These are phyloP conservation scores for Paramormyrops kingsleyae DNA, from an alignment of 2,113 vertebrate genomes.

Conservation along the genomic window DNA sequence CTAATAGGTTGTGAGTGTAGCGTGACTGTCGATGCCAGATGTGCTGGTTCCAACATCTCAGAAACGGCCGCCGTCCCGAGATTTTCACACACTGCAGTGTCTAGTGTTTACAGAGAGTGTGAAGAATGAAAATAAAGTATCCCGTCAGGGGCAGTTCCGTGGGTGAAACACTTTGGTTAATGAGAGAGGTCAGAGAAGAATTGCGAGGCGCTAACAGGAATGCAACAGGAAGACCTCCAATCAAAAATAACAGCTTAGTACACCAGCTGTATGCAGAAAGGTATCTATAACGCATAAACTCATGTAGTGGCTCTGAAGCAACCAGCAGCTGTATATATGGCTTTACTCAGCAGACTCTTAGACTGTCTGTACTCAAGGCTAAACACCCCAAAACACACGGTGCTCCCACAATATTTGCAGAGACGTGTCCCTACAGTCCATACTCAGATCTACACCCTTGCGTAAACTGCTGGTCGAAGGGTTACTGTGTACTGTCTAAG, in stretches of 20 bases:
- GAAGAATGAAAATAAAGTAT: neutral
- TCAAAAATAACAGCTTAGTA: neutral
- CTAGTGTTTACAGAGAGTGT: neutral
- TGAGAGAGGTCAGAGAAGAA: neutral
- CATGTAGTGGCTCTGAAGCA: neutral
- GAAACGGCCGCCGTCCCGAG: neutral
- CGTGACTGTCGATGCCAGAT: neutral
- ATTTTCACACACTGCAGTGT: neutral
- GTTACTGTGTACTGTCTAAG: neutral
- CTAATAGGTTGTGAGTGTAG: neutral
- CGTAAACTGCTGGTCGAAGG: neutral
- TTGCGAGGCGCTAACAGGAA: neutral
- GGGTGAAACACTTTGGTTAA: neutral
- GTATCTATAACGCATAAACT: neutral
- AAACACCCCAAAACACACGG: neutral
- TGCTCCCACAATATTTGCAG: neutral
- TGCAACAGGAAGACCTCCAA: neutral
- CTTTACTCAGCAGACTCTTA: neutral
- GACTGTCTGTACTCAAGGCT: neutral
- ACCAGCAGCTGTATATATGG: neutral
- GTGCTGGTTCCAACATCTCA: neutral
- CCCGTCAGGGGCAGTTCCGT: neutral
- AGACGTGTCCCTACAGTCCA: neutral
- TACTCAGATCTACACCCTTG: neutral
- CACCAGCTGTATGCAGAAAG: neutral